A percentile compares a stretch with the other conserved stretches of the same genome.
Evolutionary conservation across 2,888 invertebrate genomes (phyloP).

Genomic region (Ommatoiulus sabulosus): DNA sequence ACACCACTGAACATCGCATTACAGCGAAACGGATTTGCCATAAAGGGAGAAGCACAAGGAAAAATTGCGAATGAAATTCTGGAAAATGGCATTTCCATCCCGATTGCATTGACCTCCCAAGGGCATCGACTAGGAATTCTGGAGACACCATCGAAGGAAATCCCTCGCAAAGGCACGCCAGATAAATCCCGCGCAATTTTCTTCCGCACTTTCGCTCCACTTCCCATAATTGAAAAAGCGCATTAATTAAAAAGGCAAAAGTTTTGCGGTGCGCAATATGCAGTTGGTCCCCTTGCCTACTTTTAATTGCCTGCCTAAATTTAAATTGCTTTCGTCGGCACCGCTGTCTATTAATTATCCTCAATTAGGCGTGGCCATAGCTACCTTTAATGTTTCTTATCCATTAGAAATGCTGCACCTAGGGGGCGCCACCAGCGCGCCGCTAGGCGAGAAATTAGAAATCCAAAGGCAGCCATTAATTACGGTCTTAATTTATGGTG

Average conservation of each 20-base stretch:
- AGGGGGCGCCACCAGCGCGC: not conserved
- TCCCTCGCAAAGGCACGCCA: not conserved
- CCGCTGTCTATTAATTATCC: conserved; percentile 34
- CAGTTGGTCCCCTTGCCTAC: not conserved
- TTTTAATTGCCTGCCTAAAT: conserved; percentile 28
- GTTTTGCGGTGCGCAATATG: not conserved
- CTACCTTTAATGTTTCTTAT: conserved; percentile 34
- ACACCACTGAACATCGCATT: too few relatives aligned
- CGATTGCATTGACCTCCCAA: too few relatives aligned
- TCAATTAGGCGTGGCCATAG: conserved; percentile 26
- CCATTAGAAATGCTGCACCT: conserved; percentile 24
- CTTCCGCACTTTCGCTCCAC: not conserved
- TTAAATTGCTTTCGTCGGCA: conserved; percentile 34
- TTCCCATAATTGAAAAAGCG: conserved; percentile 34
- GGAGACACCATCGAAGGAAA: not conserved
- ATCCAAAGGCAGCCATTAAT: conserved; percentile 14
- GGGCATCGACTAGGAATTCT: not conserved
- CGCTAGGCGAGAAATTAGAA: conserved; percentile 25
- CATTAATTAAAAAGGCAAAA: conserved; percentile 26
- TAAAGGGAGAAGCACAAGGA: too few relatives aligned
- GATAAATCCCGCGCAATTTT: not conserved
- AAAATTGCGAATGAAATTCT: too few relatives aligned
- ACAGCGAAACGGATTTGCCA: too few relatives aligned
- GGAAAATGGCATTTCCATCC: too few relatives aligned
- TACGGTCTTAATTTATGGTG: conserved; percentile 34